Evolutionary conservation across 2,797 vertebrate genomes (phyloP).

Genomic region (Saguinus oedipus): DNA sequence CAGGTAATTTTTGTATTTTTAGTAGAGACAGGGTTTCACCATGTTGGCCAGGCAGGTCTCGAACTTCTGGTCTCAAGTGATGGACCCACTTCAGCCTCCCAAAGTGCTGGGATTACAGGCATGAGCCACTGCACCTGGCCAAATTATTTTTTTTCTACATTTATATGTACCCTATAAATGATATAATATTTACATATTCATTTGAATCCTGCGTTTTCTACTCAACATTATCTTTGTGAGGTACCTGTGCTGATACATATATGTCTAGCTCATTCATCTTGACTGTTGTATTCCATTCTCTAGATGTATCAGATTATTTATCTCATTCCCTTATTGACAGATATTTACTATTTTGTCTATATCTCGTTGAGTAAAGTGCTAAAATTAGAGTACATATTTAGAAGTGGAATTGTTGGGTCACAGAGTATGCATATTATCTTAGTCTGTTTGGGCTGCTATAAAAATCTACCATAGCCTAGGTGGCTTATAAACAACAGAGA

Average conservation of each 20-base stretch:
- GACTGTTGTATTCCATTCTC: not conserved
- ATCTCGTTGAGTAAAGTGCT: not conserved
- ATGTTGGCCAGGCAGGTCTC: too few species aligned
- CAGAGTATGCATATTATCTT: not conserved
- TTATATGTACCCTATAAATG: not conserved
- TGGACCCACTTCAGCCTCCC: too few species aligned
- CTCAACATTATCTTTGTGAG: not conserved
- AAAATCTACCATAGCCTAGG: not conserved
- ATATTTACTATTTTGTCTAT: not conserved
- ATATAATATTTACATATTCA: not conserved
- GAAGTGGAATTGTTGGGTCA: not conserved
- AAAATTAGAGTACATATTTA: not conserved
- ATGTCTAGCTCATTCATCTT: not conserved
- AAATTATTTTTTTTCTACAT: too few species aligned
- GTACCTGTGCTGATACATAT: not conserved
- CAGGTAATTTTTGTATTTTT: too few species aligned
- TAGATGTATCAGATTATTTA: not conserved
- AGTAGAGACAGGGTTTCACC: too few species aligned
- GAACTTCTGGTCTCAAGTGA: too few species aligned
- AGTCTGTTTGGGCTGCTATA: not conserved
- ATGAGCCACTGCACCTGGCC: too few species aligned
- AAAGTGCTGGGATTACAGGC: too few species aligned
- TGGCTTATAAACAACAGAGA: not conserved
- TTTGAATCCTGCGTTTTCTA: not conserved
- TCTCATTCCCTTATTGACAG: not conserved